Conservation (phyloP, 2,113 vertebrate genomes). For the Litocranius walleri region DNA sequence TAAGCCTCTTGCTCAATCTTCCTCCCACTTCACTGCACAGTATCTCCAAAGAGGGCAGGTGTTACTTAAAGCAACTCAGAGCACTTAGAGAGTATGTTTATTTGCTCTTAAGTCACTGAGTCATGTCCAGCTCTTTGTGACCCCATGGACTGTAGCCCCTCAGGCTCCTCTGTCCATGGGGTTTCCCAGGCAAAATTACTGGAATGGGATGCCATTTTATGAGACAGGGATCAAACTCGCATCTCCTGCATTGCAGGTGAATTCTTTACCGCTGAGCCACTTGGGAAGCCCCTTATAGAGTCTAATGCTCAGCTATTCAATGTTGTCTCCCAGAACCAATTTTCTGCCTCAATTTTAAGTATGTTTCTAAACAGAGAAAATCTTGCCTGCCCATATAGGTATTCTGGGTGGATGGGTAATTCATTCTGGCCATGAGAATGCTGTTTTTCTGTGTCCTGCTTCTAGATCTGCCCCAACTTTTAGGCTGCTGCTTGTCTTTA, state of each 20-base stretch:
- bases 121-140: background rate
- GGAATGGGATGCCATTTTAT: background rate
- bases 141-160: background rate
- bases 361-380: background rate
- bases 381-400: background rate
- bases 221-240: background rate
- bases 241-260: background rate
- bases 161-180: background rate
- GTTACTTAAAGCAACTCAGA: background rate
- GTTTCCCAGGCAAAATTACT: background rate
- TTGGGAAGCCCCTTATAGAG: background rate
- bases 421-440: background rate
- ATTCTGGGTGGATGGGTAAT: background rate
- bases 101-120: background rate
- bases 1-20: background rate
- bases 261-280: background rate
- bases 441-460: background rate
- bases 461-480: background rate
- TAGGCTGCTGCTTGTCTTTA: background rate
- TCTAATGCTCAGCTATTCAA: background rate
- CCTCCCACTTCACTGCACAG: background rate
- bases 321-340: background rate
- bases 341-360: slow-evolving; percentile 22
- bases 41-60: background rate
- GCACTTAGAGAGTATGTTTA: background rate